Base-by-base conservation (phyloP, 2,888 invertebrate species). In the Cerastis leucographa region DNA sequence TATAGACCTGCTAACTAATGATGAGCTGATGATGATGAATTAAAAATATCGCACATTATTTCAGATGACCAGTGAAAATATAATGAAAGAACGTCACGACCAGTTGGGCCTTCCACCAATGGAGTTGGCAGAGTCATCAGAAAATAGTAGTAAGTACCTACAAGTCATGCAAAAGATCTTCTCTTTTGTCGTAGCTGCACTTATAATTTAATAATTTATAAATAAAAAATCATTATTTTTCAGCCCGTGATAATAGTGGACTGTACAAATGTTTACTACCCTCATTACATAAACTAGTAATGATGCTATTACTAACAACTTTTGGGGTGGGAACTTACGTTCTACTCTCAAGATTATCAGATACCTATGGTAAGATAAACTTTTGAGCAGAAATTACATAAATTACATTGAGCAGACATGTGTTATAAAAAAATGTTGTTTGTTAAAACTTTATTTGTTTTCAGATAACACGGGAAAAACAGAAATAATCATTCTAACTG, bases 31-130 rank as follows among this genome's bases (percentile, higher is more conserved):
- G n/a, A n/a, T n/a, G n/a, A n/a, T n/a, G n/a, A n/a, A n/a, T 8
- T 51, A 11, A 19, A 46, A 56, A 46, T 14, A 35, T 14, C 8
- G 17, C 9, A 17, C 81, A 44, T 46, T 61, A 88, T 91, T 85
- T 70, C 88, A 94, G 94, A 94, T 86, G 83, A 92, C 92, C 90
- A 87, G 88, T 69, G 91, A 92, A 40, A 87, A 81, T 68, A 87
- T 78, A 29, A 92, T 89, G 78, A 88, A 89, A 22, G 90, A 91
- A 80, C 90, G 91, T 46, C 89, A 91, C 51, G 86, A 90, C 46
- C 91, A 94, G 79, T 87, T 95, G 22, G 95, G 96, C 29, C 91
- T 95, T 22, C 95, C 95, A 59, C 96, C 96, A 3, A 95, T 96
- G 95, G 94, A 94, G 84, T 87, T 96, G 64, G 96, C 96, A n/a